Evolutionary conservation across 2,797 vertebrate genomes (phyloP), one percentile per base, ranked within the genome.

Genomic region (Tarsius wallacei): DNA sequence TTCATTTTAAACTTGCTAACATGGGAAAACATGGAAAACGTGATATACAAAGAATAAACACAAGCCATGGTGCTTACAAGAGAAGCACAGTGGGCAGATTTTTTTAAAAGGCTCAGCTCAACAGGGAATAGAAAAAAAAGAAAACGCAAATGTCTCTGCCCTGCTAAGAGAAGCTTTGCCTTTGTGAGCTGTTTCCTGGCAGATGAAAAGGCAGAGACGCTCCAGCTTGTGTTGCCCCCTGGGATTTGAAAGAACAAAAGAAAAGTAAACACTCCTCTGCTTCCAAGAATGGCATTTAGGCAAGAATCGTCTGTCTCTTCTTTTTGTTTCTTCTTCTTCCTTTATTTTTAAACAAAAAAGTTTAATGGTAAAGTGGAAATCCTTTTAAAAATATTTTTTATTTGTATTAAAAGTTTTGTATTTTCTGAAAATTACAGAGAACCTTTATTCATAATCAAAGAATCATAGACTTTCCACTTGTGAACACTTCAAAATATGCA

Each of bases 211-310:
- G 91, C 90, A 63, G 83, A 73, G 94, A 55, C 68, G 91, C 89
- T 36, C 66, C 84, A 85, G 82, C 10, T 63, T 19, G 21, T 17
- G 2, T 1, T n/a, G 51, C 80, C 87, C 84, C 64, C 24, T 33
- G 82, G 70, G 87, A 87, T 71, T 78, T 66, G 42, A 95, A 90
- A 81, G 96, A 96, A 97, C 88, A 96, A 97, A 97, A 87, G 94
- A 74, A 96, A 95, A 96, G 90, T 22, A 88, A 95, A 85, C 57
- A 81, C 59, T 93, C 61, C 68, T 78, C 33, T 24, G 87, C 77
- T 93, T 96, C 89, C 84, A 92, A 84, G 93, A 94, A 87, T 51
- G 86, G 95, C 64, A 74, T 63, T 86, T 68, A 83, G 63, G 83
- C 19, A 33, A 91, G 66, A 81, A 78, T 10, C 33, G 21, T 21